Evolutionary conservation across 2,797 vertebrate genomes (phyloP).

Genomic region (Acrossocheilus fasciatus): DNA sequence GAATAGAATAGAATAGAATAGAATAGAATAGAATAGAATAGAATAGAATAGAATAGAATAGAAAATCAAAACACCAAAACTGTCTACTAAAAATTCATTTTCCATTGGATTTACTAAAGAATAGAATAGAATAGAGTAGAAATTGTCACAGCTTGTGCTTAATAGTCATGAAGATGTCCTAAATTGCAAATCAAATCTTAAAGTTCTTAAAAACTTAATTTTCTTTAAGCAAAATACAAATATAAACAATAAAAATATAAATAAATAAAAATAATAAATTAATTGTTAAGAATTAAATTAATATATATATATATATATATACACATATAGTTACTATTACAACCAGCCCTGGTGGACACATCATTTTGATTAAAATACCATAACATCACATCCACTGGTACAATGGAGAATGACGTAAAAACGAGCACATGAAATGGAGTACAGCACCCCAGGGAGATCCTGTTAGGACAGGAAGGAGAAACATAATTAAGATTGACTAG

Average conservation of each 20-base stretch:
- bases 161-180: background rate
- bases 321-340: background rate
- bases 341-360: background rate
- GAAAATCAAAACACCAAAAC: no score
- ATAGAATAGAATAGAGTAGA: background rate
- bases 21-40: background rate
- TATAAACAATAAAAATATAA: background rate
- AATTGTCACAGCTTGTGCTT: background rate
- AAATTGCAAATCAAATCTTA: background rate
- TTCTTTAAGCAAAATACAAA: background rate
- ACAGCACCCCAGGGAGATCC: conserved; percentile 49
- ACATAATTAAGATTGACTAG: conserved; percentile 63
- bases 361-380: background rate
- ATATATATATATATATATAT: background rate
- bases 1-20: background rate
- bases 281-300: no score
- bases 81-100: no score
- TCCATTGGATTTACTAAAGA: background rate
- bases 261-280: background rate
- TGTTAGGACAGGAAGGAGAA: conserved; percentile 25
- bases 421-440: conserved; percentile 39
- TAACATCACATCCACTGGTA: background rate
- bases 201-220: background rate
- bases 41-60: background rate
- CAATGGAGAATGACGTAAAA: conserved; percentile 24